Evolutionary conservation across 2,888 invertebrate species (phyloP).

Genomic region (Phorcus lineatus): DNA sequence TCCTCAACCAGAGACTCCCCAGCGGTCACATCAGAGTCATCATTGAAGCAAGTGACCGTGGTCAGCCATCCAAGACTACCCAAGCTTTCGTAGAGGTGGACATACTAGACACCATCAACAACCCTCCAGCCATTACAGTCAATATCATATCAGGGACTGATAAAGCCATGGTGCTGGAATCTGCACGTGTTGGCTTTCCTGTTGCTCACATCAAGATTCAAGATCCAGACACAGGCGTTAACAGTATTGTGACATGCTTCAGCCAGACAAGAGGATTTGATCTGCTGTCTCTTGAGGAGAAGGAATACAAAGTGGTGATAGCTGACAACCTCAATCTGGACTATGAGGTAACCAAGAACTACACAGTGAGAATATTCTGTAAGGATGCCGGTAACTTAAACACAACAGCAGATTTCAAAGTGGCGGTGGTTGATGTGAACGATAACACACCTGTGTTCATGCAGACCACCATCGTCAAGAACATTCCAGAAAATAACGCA

Average conservation of each 20-base stretch:
- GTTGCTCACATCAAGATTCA: slow-evolving; percentile 92
- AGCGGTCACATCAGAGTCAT: slow-evolving; percentile 87
- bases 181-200: slow-evolving; percentile 91
- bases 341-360: slow-evolving; percentile 21
- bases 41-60: slow-evolving; percentile 69
- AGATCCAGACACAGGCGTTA: slow-evolving; percentile 32
- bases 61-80: slow-evolving; percentile 3
- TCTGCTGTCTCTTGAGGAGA: slow-evolving; percentile 22
- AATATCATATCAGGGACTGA: slow-evolving; percentile 88
- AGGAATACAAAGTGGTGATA: slow-evolving; percentile 31
- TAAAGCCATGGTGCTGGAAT: slow-evolving; percentile 64
- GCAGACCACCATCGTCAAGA: slow-evolving; percentile 35
- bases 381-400: slow-evolving; percentile 82
- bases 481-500: slow-evolving; percentile 43
- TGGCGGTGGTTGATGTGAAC: slow-evolving; percentile 42
- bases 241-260: slow-evolving; percentile 41
- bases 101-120: slow-evolving; percentile 85
- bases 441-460: slow-evolving; percentile 43
- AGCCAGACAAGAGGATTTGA: slow-evolving; percentile 27
- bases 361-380: slow-evolving; percentile 30
- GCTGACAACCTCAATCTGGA: slow-evolving; percentile 23
- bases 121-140: slow-evolving; percentile 89
- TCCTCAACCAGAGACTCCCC: slow-evolving; percentile 87
- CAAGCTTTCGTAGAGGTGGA: slow-evolving; percentile 78
- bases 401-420: slow-evolving; percentile 85